These are phyloP conservation scores for Seriola dumerili DNA, from an alignment of 2,113 vertebrate species.

Conservation along the genomic window DNA sequence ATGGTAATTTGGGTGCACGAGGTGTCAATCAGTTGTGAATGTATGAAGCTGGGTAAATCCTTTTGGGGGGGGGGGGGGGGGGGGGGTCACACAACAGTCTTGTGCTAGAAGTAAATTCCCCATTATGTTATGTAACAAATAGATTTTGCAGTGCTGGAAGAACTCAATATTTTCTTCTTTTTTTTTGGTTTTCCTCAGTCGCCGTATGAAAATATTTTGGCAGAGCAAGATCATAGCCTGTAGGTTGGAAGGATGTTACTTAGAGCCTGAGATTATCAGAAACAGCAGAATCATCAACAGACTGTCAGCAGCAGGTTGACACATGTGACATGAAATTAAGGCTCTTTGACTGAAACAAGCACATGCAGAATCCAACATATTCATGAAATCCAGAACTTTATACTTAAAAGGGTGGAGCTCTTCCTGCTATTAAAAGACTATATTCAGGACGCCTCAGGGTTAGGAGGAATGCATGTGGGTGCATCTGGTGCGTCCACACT, in stretches of 20 bases:
- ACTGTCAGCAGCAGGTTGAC: constrained; percentile 2
- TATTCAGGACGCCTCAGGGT: constrained; percentile 59
- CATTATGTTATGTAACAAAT: not conserved
- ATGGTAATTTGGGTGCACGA: constrained; percentile 25
- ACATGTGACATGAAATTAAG: constrained; percentile 25
- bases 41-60: constrained; percentile 19
- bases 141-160: not conserved
- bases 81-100: not conserved
- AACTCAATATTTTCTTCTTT: not conserved
- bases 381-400: constrained; percentile 53
- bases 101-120: not conserved
- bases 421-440: constrained; percentile 65
- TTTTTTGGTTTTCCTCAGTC: not conserved
- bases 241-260: not conserved
- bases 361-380: constrained; percentile 47
- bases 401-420: constrained; percentile 65
- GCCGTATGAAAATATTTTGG: constrained; percentile 17
- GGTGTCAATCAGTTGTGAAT: constrained; percentile 24
- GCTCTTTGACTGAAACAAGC: constrained; percentile 24
- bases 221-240: constrained; percentile 6
- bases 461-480: constrained; percentile 68
- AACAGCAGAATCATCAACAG: constrained; percentile 3
- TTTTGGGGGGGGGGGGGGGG: no score
- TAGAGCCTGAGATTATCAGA: not conserved
- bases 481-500: constrained; percentile 45